These are phyloP conservation scores for Drosophila mulleri DNA, from an alignment of 2,888 invertebrate species.

Conservation along the genomic window DNA sequence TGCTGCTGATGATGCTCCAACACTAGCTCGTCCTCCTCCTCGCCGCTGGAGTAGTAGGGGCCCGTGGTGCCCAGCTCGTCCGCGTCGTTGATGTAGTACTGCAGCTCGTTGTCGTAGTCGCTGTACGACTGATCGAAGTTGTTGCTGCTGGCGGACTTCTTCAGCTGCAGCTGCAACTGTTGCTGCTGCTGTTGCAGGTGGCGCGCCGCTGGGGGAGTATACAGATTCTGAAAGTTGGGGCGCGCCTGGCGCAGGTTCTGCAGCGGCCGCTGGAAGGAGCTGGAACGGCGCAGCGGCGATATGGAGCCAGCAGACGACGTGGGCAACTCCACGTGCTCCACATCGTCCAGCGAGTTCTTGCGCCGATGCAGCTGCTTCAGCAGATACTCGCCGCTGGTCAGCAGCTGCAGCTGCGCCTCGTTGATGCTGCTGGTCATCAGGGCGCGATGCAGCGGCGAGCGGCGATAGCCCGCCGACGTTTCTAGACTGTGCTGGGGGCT, in stretches of 20 bases:
- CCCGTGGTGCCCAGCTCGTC: slow-evolving; percentile 83
- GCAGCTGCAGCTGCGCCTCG: slow-evolving; percentile 83
- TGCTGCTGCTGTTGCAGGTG: slow-evolving; percentile 55
- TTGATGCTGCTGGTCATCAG: slow-evolving; percentile 85
- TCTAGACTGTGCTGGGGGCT: slow-evolving; percentile 83
- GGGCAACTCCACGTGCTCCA: slow-evolving; percentile 49
- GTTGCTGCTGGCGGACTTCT: slow-evolving; percentile 85
- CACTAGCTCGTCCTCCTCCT: slow-evolving; percentile 69
- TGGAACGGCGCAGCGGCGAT: slow-evolving; percentile 88
- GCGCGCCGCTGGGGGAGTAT: slow-evolving; percentile 83
- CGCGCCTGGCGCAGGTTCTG: slow-evolving; percentile 65
- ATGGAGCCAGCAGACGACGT: slow-evolving; percentile 46
- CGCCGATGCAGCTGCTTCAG: slow-evolving; percentile 82
- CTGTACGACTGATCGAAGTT: slow-evolving; percentile 84
- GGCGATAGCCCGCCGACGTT: slow-evolving; percentile 55
- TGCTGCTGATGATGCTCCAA: slow-evolving; percentile 53
- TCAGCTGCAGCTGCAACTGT: slow-evolving; percentile 65
- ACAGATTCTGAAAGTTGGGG: slow-evolving; percentile 81
- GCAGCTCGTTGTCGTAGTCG: slow-evolving; percentile 84
- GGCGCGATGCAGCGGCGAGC: slow-evolving; percentile 76
- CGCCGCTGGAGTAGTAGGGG: slow-evolving; percentile 83
- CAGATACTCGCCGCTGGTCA: slow-evolving; percentile 82
- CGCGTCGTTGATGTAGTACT: slow-evolving; percentile 85
- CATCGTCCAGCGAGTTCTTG: slow-evolving; percentile 84
- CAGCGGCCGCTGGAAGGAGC: slow-evolving; percentile 86